A percentile compares a stretch with the other conserved stretches of the same genome.
These are phyloP conservation scores for Anguilla rostrata DNA, from an alignment of 2,113 vertebrate species.

Conservation along the genomic window DNA sequence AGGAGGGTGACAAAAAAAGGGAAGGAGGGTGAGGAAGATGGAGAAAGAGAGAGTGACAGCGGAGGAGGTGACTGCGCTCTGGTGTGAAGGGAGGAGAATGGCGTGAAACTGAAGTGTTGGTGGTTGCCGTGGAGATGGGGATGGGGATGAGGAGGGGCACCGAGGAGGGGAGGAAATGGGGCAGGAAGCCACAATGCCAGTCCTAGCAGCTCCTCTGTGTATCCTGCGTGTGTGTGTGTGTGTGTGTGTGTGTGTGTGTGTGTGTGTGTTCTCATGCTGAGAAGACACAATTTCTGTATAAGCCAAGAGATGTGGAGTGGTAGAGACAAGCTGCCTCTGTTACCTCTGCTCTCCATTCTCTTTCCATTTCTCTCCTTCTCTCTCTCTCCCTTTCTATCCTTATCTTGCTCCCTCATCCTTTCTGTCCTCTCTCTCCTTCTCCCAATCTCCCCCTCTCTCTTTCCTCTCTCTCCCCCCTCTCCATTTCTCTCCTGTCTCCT, in stretches of 20 bases:
- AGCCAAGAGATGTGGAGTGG: neutral
- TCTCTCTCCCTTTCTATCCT: too few relatives aligned
- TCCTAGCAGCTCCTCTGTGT: slow-evolving; percentile 46
- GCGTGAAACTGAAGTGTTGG: slow-evolving; percentile 54
- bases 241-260: slow-evolving; percentile 3
- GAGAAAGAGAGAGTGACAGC: slow-evolving; percentile 20
- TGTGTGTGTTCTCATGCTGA: neutral
- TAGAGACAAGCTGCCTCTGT: neutral
- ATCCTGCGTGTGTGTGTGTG: neutral
- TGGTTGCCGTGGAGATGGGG: slow-evolving; percentile 66
- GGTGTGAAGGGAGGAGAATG: slow-evolving; percentile 52
- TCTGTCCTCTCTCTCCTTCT: neutral
- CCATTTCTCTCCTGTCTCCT: neutral
- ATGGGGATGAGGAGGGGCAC: slow-evolving; percentile 20
- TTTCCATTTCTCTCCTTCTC: neutral
- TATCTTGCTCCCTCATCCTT: neutral
- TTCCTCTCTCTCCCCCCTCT: neutral
- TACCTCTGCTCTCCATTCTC: neutral
- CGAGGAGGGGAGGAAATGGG: slow-evolving; percentile 43
- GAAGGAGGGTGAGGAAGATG: slow-evolving; percentile 11
- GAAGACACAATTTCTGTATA: neutral
- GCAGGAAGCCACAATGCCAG: slow-evolving; percentile 44
- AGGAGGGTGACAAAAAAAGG: neutral
- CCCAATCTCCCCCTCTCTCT: too few relatives aligned
- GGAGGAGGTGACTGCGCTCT: slow-evolving; percentile 40